Conservation (phyloP, 2,888 invertebrate genomes). For the Callimorpha dominula region DNA sequence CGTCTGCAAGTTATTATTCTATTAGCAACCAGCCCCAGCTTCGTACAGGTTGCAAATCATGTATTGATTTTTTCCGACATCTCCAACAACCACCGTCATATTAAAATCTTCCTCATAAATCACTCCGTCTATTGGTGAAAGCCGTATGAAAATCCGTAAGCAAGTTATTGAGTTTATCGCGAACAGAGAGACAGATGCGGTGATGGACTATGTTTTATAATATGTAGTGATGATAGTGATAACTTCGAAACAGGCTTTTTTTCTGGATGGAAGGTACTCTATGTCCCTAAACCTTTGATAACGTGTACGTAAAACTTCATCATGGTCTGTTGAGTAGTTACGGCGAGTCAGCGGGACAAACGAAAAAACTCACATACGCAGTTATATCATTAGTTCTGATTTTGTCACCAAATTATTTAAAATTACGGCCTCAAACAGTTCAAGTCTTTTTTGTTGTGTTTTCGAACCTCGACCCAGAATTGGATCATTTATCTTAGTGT, state of each 20-base stretch:
- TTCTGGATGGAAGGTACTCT: not conserved
- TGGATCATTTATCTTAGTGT: not conserved
- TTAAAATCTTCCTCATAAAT: too few relatives aligned
- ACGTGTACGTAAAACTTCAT: not conserved
- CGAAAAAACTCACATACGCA: not conserved
- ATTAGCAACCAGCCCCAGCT: not conserved
- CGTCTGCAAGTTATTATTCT: not conserved
- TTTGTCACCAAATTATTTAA: constrained; percentile 27
- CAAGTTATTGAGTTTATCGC: too few relatives aligned
- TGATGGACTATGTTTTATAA: too few relatives aligned
- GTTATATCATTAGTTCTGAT: not conserved
- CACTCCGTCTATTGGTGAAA: too few relatives aligned
- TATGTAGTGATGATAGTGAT: not conserved
- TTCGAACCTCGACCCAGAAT: not conserved
- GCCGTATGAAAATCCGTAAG: too few relatives aligned
- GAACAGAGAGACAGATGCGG: too few relatives aligned
- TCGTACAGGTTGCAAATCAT: too few relatives aligned
- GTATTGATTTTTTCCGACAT: too few relatives aligned
- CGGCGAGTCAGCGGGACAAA: not conserved
- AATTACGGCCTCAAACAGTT: constrained; percentile 3
- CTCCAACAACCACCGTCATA: too few relatives aligned
- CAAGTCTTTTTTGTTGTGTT: not conserved
- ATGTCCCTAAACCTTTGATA: not conserved
- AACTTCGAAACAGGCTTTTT: not conserved
- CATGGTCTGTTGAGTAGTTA: not conserved